Percentiles rank a stretch among this genome's conserved stretches.
These are phyloP conservation scores for Tineola bisselliella DNA, from an alignment of 2,888 invertebrate species.

Conservation along the genomic window DNA sequence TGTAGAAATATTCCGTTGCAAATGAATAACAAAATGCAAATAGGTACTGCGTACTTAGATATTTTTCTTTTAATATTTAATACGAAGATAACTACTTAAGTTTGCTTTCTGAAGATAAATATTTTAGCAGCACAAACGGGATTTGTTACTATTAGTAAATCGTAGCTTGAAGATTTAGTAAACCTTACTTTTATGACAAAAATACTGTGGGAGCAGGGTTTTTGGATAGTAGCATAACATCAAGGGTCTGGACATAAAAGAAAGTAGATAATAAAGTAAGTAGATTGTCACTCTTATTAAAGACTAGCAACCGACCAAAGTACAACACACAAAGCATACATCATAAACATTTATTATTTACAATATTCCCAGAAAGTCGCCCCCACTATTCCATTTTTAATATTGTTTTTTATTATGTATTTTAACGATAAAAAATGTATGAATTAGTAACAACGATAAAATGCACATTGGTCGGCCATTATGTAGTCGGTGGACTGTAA, in stretches of 20 bases:
- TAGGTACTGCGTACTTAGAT: no score
- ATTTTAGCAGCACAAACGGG: not conserved
- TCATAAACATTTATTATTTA: no score
- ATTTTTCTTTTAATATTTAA: not conserved
- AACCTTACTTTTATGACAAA: not conserved
- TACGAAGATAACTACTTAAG: not conserved
- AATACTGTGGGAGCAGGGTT: not conserved
- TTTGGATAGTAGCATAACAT: not conserved
- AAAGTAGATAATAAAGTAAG: not conserved
- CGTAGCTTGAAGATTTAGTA: not conserved
- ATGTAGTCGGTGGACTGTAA: not conserved
- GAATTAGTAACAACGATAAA: not conserved
- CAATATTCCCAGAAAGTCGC: no score
- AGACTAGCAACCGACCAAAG: not conserved
- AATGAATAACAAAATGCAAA: not conserved
- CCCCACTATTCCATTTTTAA: no score
- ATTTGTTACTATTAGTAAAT: not conserved
- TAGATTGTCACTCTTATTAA: not conserved
- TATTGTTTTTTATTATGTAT: no score
- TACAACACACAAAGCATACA: no score
- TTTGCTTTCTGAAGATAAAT: not conserved
- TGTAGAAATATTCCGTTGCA: not conserved
- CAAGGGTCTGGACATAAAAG: slow-evolving; percentile 4
- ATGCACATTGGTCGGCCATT: not conserved
- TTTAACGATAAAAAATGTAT: not conserved